Percentiles rank a stretch among this genome's conserved stretches.
Conservation (phyloP, 2,888 invertebrate species). For the Hermaeophaga mercurialis region DNA sequence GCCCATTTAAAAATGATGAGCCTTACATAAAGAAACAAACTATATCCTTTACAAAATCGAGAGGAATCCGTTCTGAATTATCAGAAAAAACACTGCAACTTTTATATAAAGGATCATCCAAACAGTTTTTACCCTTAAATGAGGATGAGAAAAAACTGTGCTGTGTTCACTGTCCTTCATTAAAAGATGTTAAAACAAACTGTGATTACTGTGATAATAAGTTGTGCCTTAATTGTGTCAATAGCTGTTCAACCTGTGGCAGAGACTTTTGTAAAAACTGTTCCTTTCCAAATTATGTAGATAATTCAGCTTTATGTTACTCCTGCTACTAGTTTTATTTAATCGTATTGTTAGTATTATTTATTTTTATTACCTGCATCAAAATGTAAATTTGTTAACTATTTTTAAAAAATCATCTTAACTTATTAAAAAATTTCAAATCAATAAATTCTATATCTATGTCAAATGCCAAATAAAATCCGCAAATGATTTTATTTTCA, state of each 20-base stretch:
- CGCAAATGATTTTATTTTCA: no score
- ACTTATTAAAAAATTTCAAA: no score
- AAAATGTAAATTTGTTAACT: no score
- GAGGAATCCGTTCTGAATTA: slow-evolving; percentile 30
- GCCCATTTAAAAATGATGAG: slow-evolving; percentile 33
- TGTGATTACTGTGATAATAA: slow-evolving; percentile 36
- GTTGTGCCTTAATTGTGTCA: slow-evolving; percentile 29
- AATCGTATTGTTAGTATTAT: no score
- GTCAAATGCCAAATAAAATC: no score
- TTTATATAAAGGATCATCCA: slow-evolving; percentile 33
- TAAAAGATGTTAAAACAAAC: slow-evolving; percentile 24
- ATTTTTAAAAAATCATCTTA: no score
- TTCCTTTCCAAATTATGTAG: slow-evolving; percentile 32
- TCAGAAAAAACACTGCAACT: slow-evolving; percentile 37
- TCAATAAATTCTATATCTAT: no score
- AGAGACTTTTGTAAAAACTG: slow-evolving; percentile 36
- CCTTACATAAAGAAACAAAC: slow-evolving; percentile 36
- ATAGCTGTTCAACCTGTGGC: slow-evolving; percentile 31
- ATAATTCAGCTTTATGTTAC: slow-evolving; percentile 30
- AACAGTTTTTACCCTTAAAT: slow-evolving; percentile 24
- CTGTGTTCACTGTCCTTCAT: slow-evolving; percentile 28
- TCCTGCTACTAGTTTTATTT: slow-evolving; percentile 37
- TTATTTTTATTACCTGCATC: no score
- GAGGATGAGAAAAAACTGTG: slow-evolving; percentile 5
- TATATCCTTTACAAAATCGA: slow-evolving; percentile 16